Conservation (phyloP, 1,140 invertebrate species). For the Drosophila athabasca region DNA sequence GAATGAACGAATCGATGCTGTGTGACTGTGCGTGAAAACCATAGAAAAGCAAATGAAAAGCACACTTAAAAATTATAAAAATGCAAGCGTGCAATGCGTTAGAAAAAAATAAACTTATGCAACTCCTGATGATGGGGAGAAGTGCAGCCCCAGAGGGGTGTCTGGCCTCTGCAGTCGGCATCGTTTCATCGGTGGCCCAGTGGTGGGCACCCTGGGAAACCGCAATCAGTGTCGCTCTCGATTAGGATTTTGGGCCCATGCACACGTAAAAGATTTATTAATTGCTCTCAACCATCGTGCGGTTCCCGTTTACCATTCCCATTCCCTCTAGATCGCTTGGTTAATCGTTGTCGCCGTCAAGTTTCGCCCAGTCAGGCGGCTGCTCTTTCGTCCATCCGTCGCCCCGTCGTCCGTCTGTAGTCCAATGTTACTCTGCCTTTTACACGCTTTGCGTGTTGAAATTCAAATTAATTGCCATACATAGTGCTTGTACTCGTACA, state of each 20-base stretch:
- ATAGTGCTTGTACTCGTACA: slow-evolving; percentile 39
- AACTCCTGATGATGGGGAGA: slow-evolving; percentile 19
- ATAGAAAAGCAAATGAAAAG: slow-evolving; percentile 25
- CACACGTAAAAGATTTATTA: slow-evolving; percentile 70
- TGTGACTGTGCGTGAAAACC: slow-evolving; percentile 34
- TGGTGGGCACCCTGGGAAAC: slow-evolving; percentile 68
- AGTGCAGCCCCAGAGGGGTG: slow-evolving; percentile 3
- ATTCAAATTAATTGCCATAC: slow-evolving; percentile 76
- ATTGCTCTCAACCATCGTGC: slow-evolving; percentile 58
- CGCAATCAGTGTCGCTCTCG: slow-evolving; percentile 69
- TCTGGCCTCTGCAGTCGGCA: slow-evolving; percentile 11
- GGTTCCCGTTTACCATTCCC: neutral
- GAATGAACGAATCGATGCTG: slow-evolving; percentile 47
- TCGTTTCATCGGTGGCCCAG: slow-evolving; percentile 46
- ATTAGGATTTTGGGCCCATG: slow-evolving; percentile 63
- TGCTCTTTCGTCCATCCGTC: slow-evolving; percentile 22
- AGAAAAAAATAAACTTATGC: slow-evolving; percentile 56
- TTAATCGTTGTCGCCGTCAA: slow-evolving; percentile 58
- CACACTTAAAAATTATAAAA: slow-evolving; percentile 52
- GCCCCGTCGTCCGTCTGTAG: neutral
- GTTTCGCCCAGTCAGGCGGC: slow-evolving; percentile 35
- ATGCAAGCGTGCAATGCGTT: slow-evolving; percentile 59
- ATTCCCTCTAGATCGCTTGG: slow-evolving; percentile 18
- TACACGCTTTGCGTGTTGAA: slow-evolving; percentile 80
- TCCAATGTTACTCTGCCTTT: slow-evolving; percentile 53